These are phyloP conservation scores for Standfussiana lucernea DNA, from an alignment of 2,888 invertebrate species.

Conservation along the genomic window DNA sequence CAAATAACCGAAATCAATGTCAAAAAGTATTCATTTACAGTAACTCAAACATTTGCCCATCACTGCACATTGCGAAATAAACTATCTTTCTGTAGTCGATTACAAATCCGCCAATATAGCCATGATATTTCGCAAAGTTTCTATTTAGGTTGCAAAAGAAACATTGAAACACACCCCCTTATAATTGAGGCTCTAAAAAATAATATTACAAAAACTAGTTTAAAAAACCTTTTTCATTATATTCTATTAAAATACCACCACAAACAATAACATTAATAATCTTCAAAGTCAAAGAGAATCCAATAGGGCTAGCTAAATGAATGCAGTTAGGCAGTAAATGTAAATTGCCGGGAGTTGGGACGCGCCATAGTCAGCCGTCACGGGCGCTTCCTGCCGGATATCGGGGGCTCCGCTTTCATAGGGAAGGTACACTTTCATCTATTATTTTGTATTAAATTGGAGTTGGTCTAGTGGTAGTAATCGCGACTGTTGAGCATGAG, in stretches of 20 bases:
- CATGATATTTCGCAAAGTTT: not conserved
- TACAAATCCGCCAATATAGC: not conserved
- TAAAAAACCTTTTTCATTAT: not conserved
- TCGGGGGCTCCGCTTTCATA: slow-evolving; percentile 38
- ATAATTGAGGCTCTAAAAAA: not conserved
- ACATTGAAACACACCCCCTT: not conserved
- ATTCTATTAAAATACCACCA: not conserved
- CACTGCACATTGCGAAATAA: not conserved
- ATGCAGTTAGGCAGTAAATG: slow-evolving; percentile 56
- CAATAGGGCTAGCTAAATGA: slow-evolving; percentile 35
- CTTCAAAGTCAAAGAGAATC: slow-evolving; percentile 12
- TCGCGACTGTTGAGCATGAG: not conserved
- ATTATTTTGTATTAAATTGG: slow-evolving; percentile 33
- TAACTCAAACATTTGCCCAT: not conserved
- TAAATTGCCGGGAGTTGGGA: slow-evolving; percentile 49
- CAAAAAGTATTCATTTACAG: not conserved
- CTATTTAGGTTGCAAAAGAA: not conserved
- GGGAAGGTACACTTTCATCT: slow-evolving; percentile 20
- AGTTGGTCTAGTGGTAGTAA: not conserved
- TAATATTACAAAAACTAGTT: not conserved
- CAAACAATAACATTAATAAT: slow-evolving; percentile 24
- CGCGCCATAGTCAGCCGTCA: slow-evolving; percentile 22
- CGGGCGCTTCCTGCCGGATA: slow-evolving; percentile 58
- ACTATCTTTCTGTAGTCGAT: not conserved
- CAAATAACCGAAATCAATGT: not conserved